Evolutionary conservation across 2,888 invertebrate genomes (phyloP).

Genomic region (Meloe dianella): DNA sequence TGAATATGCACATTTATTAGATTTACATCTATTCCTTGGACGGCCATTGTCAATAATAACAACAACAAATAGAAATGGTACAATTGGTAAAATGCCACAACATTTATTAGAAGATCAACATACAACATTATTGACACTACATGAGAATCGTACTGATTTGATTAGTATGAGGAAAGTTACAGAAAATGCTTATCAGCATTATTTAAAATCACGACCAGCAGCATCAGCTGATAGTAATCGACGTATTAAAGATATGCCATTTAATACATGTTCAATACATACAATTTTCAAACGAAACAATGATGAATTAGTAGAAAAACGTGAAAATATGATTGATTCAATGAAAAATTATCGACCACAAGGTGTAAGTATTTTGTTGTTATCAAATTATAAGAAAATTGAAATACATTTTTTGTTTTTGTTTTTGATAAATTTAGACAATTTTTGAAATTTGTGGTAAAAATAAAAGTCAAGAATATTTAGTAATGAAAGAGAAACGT

Average conservation of each 20-base stretch:
- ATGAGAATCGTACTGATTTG: conserved; percentile 76
- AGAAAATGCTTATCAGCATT: conserved; percentile 90
- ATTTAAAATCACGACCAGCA: conserved; percentile 83
- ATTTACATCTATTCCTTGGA: conserved; percentile 92
- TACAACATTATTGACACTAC: conserved; percentile 75
- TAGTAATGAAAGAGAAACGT: conserved; percentile 89
- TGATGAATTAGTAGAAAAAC: conserved; percentile 53
- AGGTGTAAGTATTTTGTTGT: conserved; percentile 63
- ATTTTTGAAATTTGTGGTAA: conserved; percentile 91
- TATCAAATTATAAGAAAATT: background rate
- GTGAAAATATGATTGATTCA: conserved; percentile 64
- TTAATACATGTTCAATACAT: conserved; percentile 67
- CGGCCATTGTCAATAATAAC: conserved; percentile 68
- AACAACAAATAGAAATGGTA: conserved; percentile 61
- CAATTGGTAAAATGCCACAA: conserved; percentile 83
- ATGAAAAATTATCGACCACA: conserved; percentile 80
- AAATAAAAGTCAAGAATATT: conserved; percentile 76
- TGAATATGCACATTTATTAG: conserved; percentile 91
- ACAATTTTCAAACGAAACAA: conserved; percentile 64
- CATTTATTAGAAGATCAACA: conserved; percentile 83
- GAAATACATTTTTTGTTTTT: too few species aligned
- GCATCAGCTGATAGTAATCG: conserved; percentile 90
- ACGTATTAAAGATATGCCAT: conserved; percentile 76
- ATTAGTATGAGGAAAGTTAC: conserved; percentile 76
- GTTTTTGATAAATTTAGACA: conserved; percentile 70